Base-by-base conservation (phyloP, 2,797 vertebrate species). In the Todus mexicanus region DNA sequence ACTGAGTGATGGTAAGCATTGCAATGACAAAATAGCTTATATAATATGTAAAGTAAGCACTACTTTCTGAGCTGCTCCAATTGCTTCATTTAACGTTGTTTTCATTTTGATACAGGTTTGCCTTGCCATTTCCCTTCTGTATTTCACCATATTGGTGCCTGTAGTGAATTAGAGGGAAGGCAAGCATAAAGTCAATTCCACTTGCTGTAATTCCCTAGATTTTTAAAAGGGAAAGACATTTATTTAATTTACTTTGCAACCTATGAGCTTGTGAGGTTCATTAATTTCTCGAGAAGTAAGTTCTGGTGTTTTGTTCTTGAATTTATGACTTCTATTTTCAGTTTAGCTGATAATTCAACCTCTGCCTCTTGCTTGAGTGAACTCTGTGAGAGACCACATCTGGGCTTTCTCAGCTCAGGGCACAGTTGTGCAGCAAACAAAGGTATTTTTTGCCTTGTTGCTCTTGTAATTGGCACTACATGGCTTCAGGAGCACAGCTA, bases 191-290 rank as follows among this genome's bases (percentile, higher is more conserved):
- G 84, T 54, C 86, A 74, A 37, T 79, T 89, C 38, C 40, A 40
- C 12, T 74, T 61, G 45, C 37, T 87, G 81, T 40, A 71, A 80
- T 92, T 83, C 72, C 65, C 50, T 50, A 64, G 77, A 50, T 57
- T 90, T n/a, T 92, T 91, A 83, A 85, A 87, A 84, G 53, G 47
- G 38, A 61, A 90, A 68, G 31, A 47, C 6, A 10, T 47, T 84
- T 45, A 38, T 80, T 91, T 93, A 57, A 76, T 90, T 93, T 82
- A 60, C 64, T 70, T 68, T 70, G 83, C 91, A 94, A 40, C 71
- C 71, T 76, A 8, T 50, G 66, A 84, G 90, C 60, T 84, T 48
- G 7, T 11, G 83, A 70, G 33, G 80, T 66, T 91, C 89, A 70
- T 94, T 95, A 92, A 71, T 87, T 90, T 82, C 54, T 75, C 15